Percentiles rank a stretch among this genome's conserved stretches.
Evolutionary conservation across 2,888 invertebrate species (phyloP).

Genomic region (Cerastis leucographa): DNA sequence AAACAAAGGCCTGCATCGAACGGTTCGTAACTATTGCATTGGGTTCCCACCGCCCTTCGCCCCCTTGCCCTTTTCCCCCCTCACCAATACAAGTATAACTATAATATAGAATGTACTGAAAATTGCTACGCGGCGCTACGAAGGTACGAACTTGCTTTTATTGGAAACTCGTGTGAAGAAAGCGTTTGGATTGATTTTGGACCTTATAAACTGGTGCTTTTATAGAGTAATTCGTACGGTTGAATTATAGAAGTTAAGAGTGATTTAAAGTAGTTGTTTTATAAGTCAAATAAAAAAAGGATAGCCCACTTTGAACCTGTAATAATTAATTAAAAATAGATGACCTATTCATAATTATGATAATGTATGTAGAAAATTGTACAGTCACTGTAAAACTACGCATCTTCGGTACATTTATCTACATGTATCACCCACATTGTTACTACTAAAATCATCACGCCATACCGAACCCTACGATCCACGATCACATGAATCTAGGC

Average conservation of each 20-base stretch:
- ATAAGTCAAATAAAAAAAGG: background rate
- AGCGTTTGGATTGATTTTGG: conserved; percentile 6
- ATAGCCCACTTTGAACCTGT: background rate
- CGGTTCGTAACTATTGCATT: conserved; percentile 71
- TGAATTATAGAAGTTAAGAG: background rate
- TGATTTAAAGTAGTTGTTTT: background rate
- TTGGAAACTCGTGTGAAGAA: conserved; percentile 20
- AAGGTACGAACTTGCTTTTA: conserved; percentile 28
- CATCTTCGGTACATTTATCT: background rate
- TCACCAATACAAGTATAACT: conserved; percentile 36
- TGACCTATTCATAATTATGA: background rate
- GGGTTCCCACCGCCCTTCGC: conserved; percentile 68
- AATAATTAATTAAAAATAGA: background rate
- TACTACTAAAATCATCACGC: background rate
- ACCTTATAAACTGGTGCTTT: background rate
- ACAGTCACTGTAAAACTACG: background rate
- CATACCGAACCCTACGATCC: background rate
- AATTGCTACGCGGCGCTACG: conserved; percentile 51
- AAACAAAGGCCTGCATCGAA: conserved; percentile 82
- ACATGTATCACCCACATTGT: background rate
- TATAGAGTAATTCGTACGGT: background rate
- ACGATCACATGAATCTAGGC: conserved; percentile 40
- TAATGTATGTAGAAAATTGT: background rate
- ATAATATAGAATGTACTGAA: conserved; percentile 52
- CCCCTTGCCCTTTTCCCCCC: conserved; percentile 45